Evolutionary conservation across 2,797 vertebrate genomes (phyloP).

Genomic region (Schizothorax lantsangensis): DNA sequence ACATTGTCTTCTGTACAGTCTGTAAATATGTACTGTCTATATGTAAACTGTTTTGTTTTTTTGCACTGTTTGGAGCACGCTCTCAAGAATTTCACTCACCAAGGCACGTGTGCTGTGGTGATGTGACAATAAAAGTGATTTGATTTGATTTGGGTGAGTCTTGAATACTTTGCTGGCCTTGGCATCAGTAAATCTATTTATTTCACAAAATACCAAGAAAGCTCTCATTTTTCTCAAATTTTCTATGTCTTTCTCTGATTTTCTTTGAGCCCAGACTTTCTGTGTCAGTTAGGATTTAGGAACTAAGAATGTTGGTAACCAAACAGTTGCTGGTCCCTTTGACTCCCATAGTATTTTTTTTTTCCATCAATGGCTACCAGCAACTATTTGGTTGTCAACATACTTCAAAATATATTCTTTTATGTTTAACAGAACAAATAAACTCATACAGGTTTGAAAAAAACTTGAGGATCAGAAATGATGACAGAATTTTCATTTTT

Average conservation of each 20-base stretch:
- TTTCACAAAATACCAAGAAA: neutral
- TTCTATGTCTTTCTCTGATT: neutral
- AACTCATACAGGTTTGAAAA: neutral
- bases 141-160: no score
- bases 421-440: neutral
- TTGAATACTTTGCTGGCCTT: neutral
- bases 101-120: no score
- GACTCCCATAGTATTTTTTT: neutral
- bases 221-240: neutral
- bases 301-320: neutral
- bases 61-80: no score
- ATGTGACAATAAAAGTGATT: no score
- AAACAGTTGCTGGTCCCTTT: neutral
- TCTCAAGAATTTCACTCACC: no score
- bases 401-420: neutral
- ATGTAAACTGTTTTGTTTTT: no score
- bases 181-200: neutral
- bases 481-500: neutral
- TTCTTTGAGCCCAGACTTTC: neutral
- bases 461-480: neutral
- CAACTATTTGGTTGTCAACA: neutral
- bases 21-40: no score
- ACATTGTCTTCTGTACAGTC: no score
- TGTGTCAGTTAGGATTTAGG: neutral
- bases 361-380: neutral